Conservation (phyloP, 2,797 vertebrate species). For the Streptopelia turtur region DNA sequence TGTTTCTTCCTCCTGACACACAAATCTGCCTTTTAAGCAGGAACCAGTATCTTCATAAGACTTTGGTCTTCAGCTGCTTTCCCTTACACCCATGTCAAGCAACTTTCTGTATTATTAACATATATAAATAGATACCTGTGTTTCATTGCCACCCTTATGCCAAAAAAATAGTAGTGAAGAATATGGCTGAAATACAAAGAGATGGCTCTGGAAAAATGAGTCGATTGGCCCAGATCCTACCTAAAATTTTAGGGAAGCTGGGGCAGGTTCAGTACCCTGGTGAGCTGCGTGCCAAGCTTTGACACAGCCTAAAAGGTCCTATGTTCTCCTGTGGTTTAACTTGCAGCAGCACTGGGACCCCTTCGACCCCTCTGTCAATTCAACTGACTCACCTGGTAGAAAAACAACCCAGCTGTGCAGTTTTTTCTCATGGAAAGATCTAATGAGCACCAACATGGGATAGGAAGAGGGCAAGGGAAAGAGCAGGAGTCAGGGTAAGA, state of each 20-base stretch:
- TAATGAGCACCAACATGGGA: neutral
- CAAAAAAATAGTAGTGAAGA: neutral
- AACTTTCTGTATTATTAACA: neutral
- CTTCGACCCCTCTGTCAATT: neutral
- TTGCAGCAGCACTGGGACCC: neutral
- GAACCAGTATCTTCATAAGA: neutral
- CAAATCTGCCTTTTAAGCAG: neutral
- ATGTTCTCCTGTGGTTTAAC: neutral
- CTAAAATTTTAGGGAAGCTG: neutral
- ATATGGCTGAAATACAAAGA: neutral
- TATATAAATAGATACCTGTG: neutral
- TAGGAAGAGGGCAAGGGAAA: neutral
- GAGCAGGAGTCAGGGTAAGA: neutral
- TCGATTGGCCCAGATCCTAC: neutral
- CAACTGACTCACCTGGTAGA: neutral
- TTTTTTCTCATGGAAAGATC: neutral
- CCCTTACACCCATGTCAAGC: neutral
- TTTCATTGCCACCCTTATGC: neutral
- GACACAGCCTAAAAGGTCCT: neutral
- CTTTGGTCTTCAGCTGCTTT: neutral
- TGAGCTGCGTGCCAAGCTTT: neutral
- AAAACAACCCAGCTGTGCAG: neutral
- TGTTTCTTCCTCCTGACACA: neutral
- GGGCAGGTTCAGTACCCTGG: neutral
- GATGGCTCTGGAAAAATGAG: neutral